Base-by-base conservation (phyloP, 2,113 vertebrate species). In the Amphiprion ocellaris region DNA sequence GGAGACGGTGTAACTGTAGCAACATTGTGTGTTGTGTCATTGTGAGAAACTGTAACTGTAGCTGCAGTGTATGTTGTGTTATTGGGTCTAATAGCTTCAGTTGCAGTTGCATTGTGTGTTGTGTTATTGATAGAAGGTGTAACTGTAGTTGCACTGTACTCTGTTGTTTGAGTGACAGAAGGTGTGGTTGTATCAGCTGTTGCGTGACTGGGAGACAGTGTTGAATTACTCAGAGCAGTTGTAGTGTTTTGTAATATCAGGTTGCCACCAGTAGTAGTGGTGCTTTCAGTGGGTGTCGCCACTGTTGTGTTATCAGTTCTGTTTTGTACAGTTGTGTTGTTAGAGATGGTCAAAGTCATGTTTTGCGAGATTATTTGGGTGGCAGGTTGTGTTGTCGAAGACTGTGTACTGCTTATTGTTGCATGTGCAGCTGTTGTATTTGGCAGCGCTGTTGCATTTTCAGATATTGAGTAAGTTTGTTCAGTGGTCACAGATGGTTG, bases 341-440 rank as follows among this genome's bases (percentile, higher is more conserved):
- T 26, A 17, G 69, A 24, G 0, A 23, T 1, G 15, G 39, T 37
- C 7, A 30, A 53, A 59, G 70, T 50, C 5, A 6, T 30, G 2
- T 33, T 44, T 33, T 37, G 74, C 53, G 30, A n/a, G 10, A 41
- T 52, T 21, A 28, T 64, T 46, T 52, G 37, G 9, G 14, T 14
- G 12, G 16, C 21, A 12, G 50, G 54, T 69, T 56, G 60, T 33
- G 65, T 2, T 59, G 65, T 37, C 21, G 37, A 59, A 2, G 49
- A 54, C 14, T 74, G 75, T 74, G 78, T 37, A 4, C 33, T 78
- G 15, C 26, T 44, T 19, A 23, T 17, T 17, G 17, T 44, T 39
- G 46, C 5, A n/a, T n/a, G 49, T 50, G 16, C 49, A 50, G 49
- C 1, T 50, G 49, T 52, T 2, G 9, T n/a, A 10, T 52, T 52